Base-by-base conservation (phyloP, 2,888 invertebrate species). In the Tryphoninae sp. region DNA sequence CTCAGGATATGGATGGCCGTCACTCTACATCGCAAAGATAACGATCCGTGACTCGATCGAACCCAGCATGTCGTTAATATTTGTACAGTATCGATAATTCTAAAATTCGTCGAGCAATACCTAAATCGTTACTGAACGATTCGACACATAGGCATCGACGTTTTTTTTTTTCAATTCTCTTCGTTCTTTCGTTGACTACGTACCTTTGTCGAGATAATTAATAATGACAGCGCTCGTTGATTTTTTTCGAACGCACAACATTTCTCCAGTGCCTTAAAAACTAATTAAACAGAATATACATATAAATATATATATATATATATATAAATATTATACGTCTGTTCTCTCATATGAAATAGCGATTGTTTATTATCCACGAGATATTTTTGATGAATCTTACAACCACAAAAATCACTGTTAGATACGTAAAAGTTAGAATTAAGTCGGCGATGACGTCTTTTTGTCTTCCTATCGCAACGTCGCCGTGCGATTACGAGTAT, bases 1-100 rank as follows among this genome's bases (percentile, higher is more conserved):
- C 94, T 98, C 64, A 94, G 96, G 75, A 93, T 98, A 83, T 98
- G 98, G 98, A 95, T 96, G 82, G 96, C 96, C 0, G 95, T 98
- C 74, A 91, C 94, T 79, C 75, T 83, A 45, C 82, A 82, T 65
- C 81, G 82, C 42, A 83, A 84, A 62, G 79, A 83, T 62, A 82
- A 81, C 82, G 75, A 82, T 69, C 64, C 73, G 59, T 81, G 69
- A 84, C 72, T 59, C 62, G 51, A 22, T 11, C 1, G 33, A 33
- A 8, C 13, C 23, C n/a, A 40, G 9, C n/a, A 6, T 68, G 74
- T 55, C 4, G 45, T 61, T 33, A 33, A 33, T 19, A 45, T 75
- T 78, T 81, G 78, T 81, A 81, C 78, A 81, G 77, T 81, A 33
- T 69, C 55, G n/a, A 69, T 65, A 71, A 74, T 74, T 71, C 33